phyloP scores from a whole-genome alignment of 1,140 invertebrate species.

The Chymomyza costata region DNA sequence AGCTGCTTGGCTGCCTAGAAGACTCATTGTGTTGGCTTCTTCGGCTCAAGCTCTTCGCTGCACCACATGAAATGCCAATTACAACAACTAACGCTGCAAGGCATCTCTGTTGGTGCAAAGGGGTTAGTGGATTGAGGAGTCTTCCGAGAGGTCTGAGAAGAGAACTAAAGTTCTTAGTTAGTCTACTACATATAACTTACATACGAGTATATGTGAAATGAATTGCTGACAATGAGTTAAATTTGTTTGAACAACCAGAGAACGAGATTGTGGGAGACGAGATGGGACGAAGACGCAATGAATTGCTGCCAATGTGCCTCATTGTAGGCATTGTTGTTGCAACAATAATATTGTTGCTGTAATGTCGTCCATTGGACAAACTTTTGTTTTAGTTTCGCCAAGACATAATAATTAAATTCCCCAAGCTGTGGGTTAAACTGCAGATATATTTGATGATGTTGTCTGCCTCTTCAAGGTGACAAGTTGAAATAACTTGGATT shows the following conservation, averaged over 20 bases:
- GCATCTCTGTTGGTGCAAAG: conserved; percentile 1
- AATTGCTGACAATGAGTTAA: conserved; percentile 58
- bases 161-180: no score
- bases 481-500: no score
- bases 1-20: no score
- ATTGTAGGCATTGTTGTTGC: conserved; percentile 9
- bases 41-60: conserved; percentile 2
- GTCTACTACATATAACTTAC: conserved; percentile 26
- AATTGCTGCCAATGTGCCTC: conserved; percentile 16
- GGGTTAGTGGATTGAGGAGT: not conserved
- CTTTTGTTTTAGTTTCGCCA: conserved; percentile 42
- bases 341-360: conserved; percentile 6
- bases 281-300: conserved; percentile 33
- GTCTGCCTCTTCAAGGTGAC: no score
- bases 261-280: conserved; percentile 9
- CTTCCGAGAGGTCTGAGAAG: no score
- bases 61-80: conserved; percentile 15
- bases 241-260: conserved; percentile 41
- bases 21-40: not conserved
- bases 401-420: conserved; percentile 45
- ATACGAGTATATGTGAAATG: conserved; percentile 40
- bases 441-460: no score
- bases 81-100: conserved; percentile 17
- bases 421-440: no score
- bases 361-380: conserved; percentile 32